These are phyloP conservation scores for Cephus rjabovi DNA, from an alignment of 2,888 invertebrate species.

Conservation along the genomic window DNA sequence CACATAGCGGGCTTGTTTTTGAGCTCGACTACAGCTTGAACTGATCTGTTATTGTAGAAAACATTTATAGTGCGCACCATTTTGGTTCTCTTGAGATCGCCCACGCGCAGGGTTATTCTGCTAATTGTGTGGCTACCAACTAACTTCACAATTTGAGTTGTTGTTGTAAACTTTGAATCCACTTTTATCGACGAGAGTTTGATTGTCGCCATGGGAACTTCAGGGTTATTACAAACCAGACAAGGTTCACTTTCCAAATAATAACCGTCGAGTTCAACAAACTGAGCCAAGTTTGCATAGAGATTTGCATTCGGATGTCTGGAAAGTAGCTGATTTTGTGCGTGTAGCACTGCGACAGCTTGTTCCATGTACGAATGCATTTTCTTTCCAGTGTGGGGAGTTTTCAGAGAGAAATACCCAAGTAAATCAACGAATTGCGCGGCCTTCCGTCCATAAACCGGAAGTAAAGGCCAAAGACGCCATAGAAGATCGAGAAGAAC, in stretches of 20 bases:
- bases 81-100: constrained; percentile 95
- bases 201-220: constrained; percentile 90
- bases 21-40: constrained; percentile 96
- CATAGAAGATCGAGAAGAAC: constrained; percentile 85
- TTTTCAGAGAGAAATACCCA: constrained; percentile 93
- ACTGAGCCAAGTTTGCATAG: constrained; percentile 92
- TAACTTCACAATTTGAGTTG: constrained; percentile 96
- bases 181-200: constrained; percentile 94
- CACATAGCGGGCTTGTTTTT: constrained; percentile 97
- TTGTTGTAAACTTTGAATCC: constrained; percentile 98
- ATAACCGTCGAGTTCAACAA: constrained; percentile 95
- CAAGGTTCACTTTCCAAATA: constrained; percentile 98
- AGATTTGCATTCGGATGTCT: constrained; percentile 95
- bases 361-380: constrained; percentile 83
- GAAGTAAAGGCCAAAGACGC: constrained; percentile 91
- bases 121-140: constrained; percentile 96
- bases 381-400: constrained; percentile 77
- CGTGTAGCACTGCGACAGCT: constrained; percentile 85
- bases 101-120: constrained; percentile 91
- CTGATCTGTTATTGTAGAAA: constrained; percentile 95
- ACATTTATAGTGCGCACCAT: constrained; percentile 97
- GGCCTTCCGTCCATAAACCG: constrained; percentile 92
- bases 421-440: constrained; percentile 97
- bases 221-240: constrained; percentile 97
- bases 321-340: constrained; percentile 89